Conservation (phyloP, 2,888 invertebrate genomes). For the Salticus scenicus region DNA sequence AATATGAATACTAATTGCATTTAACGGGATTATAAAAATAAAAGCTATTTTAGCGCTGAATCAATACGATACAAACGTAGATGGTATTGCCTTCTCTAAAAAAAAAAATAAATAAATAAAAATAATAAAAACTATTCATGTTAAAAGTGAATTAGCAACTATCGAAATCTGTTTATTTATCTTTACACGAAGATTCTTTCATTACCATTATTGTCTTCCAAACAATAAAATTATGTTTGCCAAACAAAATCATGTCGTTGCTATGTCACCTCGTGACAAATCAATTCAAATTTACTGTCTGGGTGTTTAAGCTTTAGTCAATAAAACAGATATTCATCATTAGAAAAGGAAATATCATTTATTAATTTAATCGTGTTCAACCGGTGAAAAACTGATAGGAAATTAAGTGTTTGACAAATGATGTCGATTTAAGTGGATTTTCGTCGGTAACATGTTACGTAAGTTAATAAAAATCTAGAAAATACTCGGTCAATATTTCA, state of each 20-base stretch:
- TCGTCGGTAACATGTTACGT: not conserved
- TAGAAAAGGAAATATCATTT: not conserved
- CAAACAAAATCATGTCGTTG: constrained; percentile 2
- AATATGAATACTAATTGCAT: no score
- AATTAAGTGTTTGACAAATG: not conserved
- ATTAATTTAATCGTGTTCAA: not conserved
- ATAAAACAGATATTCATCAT: not conserved
- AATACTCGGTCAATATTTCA: not conserved
- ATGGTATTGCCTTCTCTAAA: not conserved
- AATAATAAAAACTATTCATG: not conserved
- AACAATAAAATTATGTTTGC: constrained; percentile 1
- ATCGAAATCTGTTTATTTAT: constrained; percentile 2
- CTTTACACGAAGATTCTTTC: not conserved
- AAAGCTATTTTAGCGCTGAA: no score
- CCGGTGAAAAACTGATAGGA: not conserved
- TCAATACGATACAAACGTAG: not conserved
- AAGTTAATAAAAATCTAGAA: not conserved
- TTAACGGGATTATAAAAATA: no score
- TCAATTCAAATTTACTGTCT: not conserved
- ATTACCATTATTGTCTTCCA: constrained; percentile 2
- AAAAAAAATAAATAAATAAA: no score
- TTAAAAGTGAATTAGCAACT: not conserved
- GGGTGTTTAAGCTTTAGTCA: not conserved
- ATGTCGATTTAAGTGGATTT: not conserved
- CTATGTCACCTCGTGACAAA: constrained; percentile 5